These are phyloP conservation scores for Lithophane ornitopus DNA, from an alignment of 2,888 invertebrate species.

Conservation along the genomic window DNA sequence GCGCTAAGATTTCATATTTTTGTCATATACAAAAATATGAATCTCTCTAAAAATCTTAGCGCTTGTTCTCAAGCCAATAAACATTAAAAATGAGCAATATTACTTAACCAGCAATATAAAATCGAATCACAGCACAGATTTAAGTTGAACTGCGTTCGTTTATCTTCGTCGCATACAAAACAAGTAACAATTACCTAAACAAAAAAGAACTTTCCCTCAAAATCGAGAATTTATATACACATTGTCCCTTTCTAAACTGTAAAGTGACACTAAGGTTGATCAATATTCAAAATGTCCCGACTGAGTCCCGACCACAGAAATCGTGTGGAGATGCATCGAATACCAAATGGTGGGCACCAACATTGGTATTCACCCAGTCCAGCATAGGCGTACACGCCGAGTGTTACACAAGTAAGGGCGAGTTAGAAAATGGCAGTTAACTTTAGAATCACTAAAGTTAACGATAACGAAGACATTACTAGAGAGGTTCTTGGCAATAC, in stretches of 20 bases:
- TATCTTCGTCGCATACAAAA: slow-evolving; percentile 70
- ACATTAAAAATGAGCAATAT: slow-evolving; percentile 47
- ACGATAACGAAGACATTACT: background rate
- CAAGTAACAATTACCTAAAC: slow-evolving; percentile 61
- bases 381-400: slow-evolving; percentile 80
- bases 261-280: slow-evolving; percentile 72
- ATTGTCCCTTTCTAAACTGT: slow-evolving; percentile 71
- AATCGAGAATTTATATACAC: slow-evolving; percentile 71
- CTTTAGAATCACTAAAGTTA: background rate
- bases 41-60: no score
- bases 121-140: slow-evolving; percentile 63
- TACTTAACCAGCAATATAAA: slow-evolving; percentile 57
- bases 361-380: slow-evolving; percentile 85
- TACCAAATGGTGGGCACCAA: slow-evolving; percentile 78
- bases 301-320: slow-evolving; percentile 85
- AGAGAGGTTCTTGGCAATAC: background rate
- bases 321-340: slow-evolving; percentile 84
- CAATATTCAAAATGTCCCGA: slow-evolving; percentile 87
- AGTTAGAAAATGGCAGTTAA: background rate
- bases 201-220: slow-evolving; percentile 80
- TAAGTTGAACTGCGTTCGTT: slow-evolving; percentile 59
- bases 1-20: no score
- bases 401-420: slow-evolving; percentile 28
- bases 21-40: slow-evolving; percentile 44
- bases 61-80: slow-evolving; percentile 54